A percentile compares a stretch with the other conserved stretches of the same genome.
phyloP scores from a whole-genome alignment of 2,113 vertebrate genomes.

The Rhadina sibilatrix region DNA sequence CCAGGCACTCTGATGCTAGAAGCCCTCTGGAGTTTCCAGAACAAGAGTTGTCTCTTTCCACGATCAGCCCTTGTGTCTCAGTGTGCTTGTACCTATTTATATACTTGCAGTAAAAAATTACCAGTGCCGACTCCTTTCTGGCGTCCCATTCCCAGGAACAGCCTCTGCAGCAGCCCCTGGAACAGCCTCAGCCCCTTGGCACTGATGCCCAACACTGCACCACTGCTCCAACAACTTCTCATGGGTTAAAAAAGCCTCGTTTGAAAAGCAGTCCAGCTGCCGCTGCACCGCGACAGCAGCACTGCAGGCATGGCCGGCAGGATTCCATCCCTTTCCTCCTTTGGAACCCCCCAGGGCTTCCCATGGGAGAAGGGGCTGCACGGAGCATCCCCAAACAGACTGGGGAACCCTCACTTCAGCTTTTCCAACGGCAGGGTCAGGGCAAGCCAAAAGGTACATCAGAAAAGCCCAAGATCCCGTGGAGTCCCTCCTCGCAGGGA shows the following conservation, averaged over 20 bases:
- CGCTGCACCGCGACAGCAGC: accelerated
- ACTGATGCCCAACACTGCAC: accelerated
- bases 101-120: not conserved
- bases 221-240: not conserved
- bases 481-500: not conserved
- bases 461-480: not conserved
- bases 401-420: not conserved
- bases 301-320: accelerated
- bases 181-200: not conserved
- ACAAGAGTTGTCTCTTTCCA: not conserved
- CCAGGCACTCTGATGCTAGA: not conserved
- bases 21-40: not conserved
- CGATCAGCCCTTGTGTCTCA: not conserved
- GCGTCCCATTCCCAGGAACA: not conserved
- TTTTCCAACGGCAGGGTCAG: not conserved
- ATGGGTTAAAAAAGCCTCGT: accelerated
- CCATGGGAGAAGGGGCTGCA: not conserved
- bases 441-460: not conserved
- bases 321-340: not conserved
- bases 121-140: not conserved
- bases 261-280: not conserved
- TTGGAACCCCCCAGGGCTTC: accelerated
- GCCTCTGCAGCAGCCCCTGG: not conserved
- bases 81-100: not conserved
- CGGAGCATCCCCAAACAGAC: not conserved